A percentile compares a stretch with the other conserved stretches of the same genome.
These are phyloP conservation scores for Leptinotarsa rubiginosa DNA, from an alignment of 2,888 invertebrate species.

Conservation along the genomic window DNA sequence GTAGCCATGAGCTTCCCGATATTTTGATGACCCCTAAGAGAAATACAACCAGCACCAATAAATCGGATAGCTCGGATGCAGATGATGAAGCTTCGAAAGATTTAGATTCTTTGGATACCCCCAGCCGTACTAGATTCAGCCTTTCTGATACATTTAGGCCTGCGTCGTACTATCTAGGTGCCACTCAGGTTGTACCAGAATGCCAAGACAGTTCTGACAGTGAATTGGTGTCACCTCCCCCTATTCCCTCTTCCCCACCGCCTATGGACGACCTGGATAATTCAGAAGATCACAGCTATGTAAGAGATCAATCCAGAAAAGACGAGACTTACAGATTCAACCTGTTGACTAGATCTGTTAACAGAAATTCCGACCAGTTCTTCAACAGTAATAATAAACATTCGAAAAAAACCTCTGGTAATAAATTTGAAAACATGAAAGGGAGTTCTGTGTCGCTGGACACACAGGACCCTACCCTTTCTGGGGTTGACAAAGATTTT, in stretches of 20 bases:
- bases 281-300: slow-evolving; percentile 41
- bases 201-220: slow-evolving; percentile 85
- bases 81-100: slow-evolving; percentile 87
- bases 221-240: slow-evolving; percentile 83
- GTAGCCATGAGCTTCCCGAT: slow-evolving; percentile 71
- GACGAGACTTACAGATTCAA: slow-evolving; percentile 41
- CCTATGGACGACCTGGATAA: slow-evolving; percentile 77
- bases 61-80: slow-evolving; percentile 82
- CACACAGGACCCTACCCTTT: slow-evolving; percentile 1
- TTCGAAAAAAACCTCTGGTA: slow-evolving; percentile 38
- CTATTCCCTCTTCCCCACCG: slow-evolving; percentile 81
- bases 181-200: slow-evolving; percentile 75
- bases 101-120: slow-evolving; percentile 74
- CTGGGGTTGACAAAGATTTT: slow-evolving; percentile 14
- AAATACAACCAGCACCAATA: slow-evolving; percentile 60
- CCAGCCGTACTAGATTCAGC: slow-evolving; percentile 83
- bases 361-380: slow-evolving; percentile 54
- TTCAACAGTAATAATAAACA: slow-evolving; percentile 48
- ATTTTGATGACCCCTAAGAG: slow-evolving; percentile 70
- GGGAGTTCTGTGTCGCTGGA: slow-evolving; percentile 31
- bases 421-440: slow-evolving; percentile 45
- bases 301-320: slow-evolving; percentile 46
- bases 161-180: slow-evolving; percentile 86
- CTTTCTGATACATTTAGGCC: slow-evolving; percentile 89
- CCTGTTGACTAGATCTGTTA: slow-evolving; percentile 26